Conservation (phyloP, 2,888 invertebrate species). For the Polia nebulosa region DNA sequence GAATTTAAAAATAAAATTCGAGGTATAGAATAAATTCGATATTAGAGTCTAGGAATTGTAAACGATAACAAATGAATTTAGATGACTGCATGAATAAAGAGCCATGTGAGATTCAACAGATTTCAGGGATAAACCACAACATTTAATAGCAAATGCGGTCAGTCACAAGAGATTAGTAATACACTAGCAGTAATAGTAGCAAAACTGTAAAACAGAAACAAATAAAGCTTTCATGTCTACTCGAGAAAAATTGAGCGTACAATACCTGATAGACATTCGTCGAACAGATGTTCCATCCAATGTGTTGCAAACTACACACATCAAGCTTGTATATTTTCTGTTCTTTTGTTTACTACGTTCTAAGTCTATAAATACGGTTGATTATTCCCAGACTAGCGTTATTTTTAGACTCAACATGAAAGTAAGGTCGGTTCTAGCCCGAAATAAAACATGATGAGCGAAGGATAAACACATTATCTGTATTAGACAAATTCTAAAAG, state of each 20-base stretch:
- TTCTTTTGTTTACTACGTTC: conserved; percentile 50
- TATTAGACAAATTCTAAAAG: conserved; percentile 7
- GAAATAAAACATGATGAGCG: conserved; percentile 33
- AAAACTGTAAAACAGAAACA: neutral
- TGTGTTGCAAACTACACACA: conserved; percentile 32
- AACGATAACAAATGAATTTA: conserved; percentile 14
- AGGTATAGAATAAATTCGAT: conserved; percentile 33
- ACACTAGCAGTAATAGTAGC: neutral
- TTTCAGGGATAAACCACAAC: neutral
- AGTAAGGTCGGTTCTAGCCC: conserved; percentile 1
- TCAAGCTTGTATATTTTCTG: conserved; percentile 36
- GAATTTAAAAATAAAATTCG: conserved; percentile 18
- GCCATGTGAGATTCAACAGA: too few relatives aligned
- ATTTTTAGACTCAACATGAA: conserved; percentile 37
- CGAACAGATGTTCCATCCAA: conserved; percentile 29
- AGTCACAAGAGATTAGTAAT: neutral
- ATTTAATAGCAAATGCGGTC: neutral
- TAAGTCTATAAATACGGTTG: conserved; percentile 43
- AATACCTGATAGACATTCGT: conserved; percentile 6
- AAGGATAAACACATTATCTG: neutral
- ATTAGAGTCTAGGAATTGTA: conserved; percentile 16
- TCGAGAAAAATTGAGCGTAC: neutral
- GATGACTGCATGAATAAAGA: neutral
- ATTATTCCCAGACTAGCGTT: conserved; percentile 41
- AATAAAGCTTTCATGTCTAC: neutral